Percentiles rank a stretch among this genome's conserved stretches.
These are phyloP conservation scores for Pseudorectes ferrugineus DNA, from an alignment of 2,113 vertebrate species.

Conservation along the genomic window DNA sequence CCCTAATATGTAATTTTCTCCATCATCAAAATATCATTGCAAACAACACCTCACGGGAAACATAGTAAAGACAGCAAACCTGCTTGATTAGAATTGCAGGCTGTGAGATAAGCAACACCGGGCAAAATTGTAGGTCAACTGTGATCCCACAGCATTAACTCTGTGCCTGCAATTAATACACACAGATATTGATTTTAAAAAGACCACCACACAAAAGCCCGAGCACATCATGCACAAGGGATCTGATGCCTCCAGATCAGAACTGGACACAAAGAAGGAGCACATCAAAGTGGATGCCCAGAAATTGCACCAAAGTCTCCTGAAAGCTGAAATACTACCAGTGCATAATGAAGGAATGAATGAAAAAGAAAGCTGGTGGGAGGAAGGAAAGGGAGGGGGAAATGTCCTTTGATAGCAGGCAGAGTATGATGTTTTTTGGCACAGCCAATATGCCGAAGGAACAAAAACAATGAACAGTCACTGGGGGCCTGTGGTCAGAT, in stretches of 20 bases:
- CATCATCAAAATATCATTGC: neutral
- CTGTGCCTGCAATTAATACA: neutral
- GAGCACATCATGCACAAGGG: neutral
- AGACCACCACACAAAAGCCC: neutral
- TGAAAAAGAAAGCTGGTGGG: neutral
- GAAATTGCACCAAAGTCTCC: neutral
- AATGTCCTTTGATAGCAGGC: neutral
- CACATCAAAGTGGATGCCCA: neutral
- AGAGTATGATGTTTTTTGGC: neutral
- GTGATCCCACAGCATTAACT: neutral
- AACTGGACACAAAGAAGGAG: rapidly evolving
- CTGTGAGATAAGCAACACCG: neutral
- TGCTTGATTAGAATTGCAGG: neutral
- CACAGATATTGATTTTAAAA: neutral
- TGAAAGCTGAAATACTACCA: neutral
- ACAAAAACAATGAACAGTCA: neutral
- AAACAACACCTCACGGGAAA: neutral
- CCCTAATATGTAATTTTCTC: neutral
- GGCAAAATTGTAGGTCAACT: neutral
- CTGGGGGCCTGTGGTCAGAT: neutral
- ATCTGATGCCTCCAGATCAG: neutral
- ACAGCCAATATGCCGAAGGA: neutral
- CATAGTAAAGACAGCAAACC: neutral
- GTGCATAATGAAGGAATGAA: neutral
- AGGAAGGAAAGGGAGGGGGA: neutral